Base-by-base conservation (phyloP, 2,113 vertebrate genomes). In the Hippocampus barbouri region DNA sequence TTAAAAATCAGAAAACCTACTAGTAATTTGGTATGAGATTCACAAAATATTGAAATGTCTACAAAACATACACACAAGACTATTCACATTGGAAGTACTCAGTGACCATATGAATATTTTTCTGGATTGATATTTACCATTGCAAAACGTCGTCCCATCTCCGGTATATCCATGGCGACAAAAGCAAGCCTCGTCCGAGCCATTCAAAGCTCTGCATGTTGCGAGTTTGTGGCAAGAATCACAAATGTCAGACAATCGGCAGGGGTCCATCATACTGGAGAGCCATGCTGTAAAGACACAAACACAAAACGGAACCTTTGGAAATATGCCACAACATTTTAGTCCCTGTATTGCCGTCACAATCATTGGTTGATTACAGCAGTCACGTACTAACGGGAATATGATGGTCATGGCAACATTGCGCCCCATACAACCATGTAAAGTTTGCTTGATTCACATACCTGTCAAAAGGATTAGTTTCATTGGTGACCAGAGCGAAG, bases 381-480 rank as follows among this genome's bases (percentile, higher is more conserved):
- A 34, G 27, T 61, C 59, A 27, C 0, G 12, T 59, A 25, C 1
- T 15, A 1, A 27, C 23, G n/a, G 21, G 14, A 27, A 12, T 59
- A 14, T 25, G 2, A 15, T 59, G 25, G 56, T 59, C 9, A 56
- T 23, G 20, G n/a, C 11, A 61, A 20, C 61, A 63, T 38, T 51
- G 2, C 5, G 4, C 18, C 49, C 18, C 18, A 40, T n/a, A 23
- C 14, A 43, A 23, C 8, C 61, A 41, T 43, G 3, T 45, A 45
- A 45, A 66, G 20, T 51, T 53, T 34, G 4, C 2, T 12, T 8
- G 15, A 54, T 15, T 65, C 51, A 89, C 90, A 41, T 93, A 93
- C 93, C 93, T 89, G 90, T 87, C 60, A 93, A 92, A 90, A 93
- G 81, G 82, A 92, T 69, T 76, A 93, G 90, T 90, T 93, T 93